Percentiles rank a stretch among this genome's conserved stretches.
phyloP scores from a whole-genome alignment of 2,888 invertebrate species.

The Pterostichus madidus region DNA sequence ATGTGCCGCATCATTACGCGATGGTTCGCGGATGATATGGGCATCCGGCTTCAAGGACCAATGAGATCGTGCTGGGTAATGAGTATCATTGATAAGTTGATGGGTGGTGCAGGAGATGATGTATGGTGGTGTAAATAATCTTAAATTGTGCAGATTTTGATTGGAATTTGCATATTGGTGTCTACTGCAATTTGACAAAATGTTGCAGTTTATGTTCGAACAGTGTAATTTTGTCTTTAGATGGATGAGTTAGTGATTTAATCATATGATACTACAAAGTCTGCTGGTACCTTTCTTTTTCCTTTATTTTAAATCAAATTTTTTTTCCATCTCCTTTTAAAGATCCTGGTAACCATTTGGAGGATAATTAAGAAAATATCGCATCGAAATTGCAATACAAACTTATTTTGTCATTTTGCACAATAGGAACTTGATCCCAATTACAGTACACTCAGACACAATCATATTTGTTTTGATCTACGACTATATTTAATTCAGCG shows the following conservation, averaged over 20 bases:
- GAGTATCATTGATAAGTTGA: conserved; percentile 1
- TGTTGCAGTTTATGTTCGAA: background rate
- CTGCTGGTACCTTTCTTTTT: too few species aligned
- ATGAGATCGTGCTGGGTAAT: conserved; percentile 5
- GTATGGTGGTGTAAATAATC: conserved; percentile 12
- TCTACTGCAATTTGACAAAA: background rate
- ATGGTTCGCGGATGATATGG: conserved; percentile 44
- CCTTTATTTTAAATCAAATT: too few species aligned
- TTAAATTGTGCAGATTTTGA: conserved; percentile 14
- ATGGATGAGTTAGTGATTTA: background rate
- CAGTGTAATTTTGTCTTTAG: background rate
- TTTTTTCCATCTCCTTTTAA: too few species aligned
- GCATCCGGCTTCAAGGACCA: conserved; percentile 19
- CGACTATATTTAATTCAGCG: too few species aligned
- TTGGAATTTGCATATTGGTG: conserved; percentile 12
- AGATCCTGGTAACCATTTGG: too few species aligned
- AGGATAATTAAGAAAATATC: too few species aligned
- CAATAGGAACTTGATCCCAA: too few species aligned
- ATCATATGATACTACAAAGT: too few species aligned
- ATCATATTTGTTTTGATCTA: too few species aligned
- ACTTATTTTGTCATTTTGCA: too few species aligned
- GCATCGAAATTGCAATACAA: too few species aligned
- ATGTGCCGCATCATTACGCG: conserved; percentile 56
- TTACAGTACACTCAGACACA: too few species aligned
- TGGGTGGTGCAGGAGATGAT: conserved; percentile 9